These are phyloP conservation scores for Pleuronectes platessa DNA, from an alignment of 2,113 vertebrate genomes.

Conservation along the genomic window DNA sequence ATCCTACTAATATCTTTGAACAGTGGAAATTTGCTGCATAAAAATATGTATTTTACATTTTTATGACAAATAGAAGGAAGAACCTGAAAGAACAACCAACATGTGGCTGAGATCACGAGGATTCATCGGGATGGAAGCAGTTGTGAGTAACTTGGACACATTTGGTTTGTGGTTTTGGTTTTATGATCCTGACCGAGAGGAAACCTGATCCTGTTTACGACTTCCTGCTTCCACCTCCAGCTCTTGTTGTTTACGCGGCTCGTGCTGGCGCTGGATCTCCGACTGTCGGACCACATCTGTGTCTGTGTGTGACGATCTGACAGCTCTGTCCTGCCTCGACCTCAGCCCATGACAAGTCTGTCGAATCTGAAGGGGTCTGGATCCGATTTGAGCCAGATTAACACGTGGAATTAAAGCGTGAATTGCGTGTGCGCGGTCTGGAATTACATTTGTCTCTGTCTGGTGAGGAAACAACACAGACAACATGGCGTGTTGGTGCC, in stretches of 20 bases:
- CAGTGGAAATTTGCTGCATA: too few species aligned
- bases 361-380: background rate
- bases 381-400: background rate
- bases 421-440: slow-evolving; percentile 4
- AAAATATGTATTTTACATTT: too few species aligned
- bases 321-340: slow-evolving; percentile 8
- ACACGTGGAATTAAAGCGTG: slow-evolving; percentile 20
- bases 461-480: background rate
- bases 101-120: too few species aligned
- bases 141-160: background rate
- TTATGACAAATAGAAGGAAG: too few species aligned
- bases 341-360: background rate
- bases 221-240: slow-evolving; percentile 27
- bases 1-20: too few species aligned
- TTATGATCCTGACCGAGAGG: background rate
- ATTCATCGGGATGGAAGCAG: too few species aligned
- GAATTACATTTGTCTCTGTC: slow-evolving; percentile 6
- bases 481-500: background rate
- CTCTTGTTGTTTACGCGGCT: slow-evolving; percentile 15
- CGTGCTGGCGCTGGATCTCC: background rate
- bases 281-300: slow-evolving; percentile 30
- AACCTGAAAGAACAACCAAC: too few species aligned
- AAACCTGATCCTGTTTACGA: slow-evolving; percentile 6
- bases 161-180: background rate
- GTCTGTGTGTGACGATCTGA: slow-evolving; percentile 8